A percentile compares a stretch with the other conserved stretches of the same genome.
These are phyloP conservation scores for Arrhamphus sclerolepis DNA, from an alignment of 2,797 vertebrate genomes.

Conservation along the genomic window DNA sequence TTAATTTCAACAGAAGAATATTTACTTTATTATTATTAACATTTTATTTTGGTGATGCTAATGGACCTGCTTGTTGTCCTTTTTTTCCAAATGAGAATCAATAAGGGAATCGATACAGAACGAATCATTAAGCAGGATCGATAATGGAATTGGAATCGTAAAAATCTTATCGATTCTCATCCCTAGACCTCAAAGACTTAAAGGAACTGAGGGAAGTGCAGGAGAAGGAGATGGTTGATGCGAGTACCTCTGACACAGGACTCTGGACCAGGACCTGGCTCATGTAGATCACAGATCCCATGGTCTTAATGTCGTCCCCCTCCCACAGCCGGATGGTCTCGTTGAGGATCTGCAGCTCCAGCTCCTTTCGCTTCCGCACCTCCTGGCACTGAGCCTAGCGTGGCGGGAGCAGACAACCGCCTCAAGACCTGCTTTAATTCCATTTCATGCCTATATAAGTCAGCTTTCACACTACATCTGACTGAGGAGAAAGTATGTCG, in stretches of 20 bases:
- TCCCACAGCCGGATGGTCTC: conserved; percentile 98
- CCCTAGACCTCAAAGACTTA: too few relatives aligned
- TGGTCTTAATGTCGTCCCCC: conserved; percentile 93
- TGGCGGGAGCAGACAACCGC: conserved; percentile 5
- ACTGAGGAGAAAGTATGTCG: conserved; percentile 15
- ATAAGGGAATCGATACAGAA: too few relatives aligned
- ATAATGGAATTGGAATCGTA: too few relatives aligned
- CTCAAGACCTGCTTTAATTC: background rate
- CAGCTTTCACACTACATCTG: background rate
- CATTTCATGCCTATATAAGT: background rate
- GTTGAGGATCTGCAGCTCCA: conserved; percentile 95
- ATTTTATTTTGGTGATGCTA: too few relatives aligned
- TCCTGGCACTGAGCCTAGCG: conserved; percentile 94
- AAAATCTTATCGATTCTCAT: too few relatives aligned
- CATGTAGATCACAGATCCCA: conserved; percentile 93
- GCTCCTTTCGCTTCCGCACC: conserved; percentile 94
- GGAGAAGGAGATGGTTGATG: background rate
- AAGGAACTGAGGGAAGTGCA: background rate
- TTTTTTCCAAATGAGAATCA: too few relatives aligned
- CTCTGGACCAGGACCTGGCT: conserved; percentile 95
- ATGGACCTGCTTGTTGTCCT: too few relatives aligned
- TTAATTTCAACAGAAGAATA: too few relatives aligned
- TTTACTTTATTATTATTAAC: too few relatives aligned
- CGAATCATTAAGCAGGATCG: too few relatives aligned
- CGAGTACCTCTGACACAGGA: conserved; percentile 89